These are phyloP conservation scores for Arvicanthis niloticus DNA, from an alignment of 2,113 vertebrate genomes.

Conservation along the genomic window DNA sequence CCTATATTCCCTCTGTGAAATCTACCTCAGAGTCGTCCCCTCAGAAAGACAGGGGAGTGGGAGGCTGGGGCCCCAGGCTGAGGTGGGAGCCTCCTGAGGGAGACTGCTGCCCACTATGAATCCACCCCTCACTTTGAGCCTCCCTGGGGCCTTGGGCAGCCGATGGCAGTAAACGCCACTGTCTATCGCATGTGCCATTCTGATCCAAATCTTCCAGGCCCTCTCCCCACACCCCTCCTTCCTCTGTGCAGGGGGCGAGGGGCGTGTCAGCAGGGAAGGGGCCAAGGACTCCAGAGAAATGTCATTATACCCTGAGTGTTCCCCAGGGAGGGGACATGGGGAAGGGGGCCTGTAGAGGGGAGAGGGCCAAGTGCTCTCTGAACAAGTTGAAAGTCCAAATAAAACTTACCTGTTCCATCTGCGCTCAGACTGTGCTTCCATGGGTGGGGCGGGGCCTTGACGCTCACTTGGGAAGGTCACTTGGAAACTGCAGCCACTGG, in stretches of 20 bases:
- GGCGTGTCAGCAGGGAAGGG: constrained; percentile 27
- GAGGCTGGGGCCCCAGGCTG: constrained; percentile 63
- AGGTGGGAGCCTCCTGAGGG: constrained; percentile 64
- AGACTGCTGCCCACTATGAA: constrained; percentile 56
- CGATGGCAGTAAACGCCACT: neutral
- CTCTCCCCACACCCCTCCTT: constrained; percentile 27
- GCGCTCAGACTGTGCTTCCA: neutral
- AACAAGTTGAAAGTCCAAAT: constrained; percentile 81
- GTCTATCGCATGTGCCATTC: constrained; percentile 63
- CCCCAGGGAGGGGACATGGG: constrained; percentile 46
- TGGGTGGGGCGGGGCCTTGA: neutral
- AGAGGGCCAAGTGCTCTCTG: constrained; percentile 70
- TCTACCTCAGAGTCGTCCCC: constrained; percentile 86
- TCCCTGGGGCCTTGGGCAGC: constrained; percentile 48
- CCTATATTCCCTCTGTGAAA: constrained; percentile 80
- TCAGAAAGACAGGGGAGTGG: constrained; percentile 78
- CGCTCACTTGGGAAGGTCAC: neutral
- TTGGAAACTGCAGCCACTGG: neutral
- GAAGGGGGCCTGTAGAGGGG: constrained; percentile 56
- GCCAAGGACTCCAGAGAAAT: constrained; percentile 74
- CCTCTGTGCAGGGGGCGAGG: constrained; percentile 38
- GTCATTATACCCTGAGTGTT: constrained; percentile 63
- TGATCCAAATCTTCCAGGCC: constrained; percentile 78
- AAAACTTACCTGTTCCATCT: constrained; percentile 83
- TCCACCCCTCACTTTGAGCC: constrained; percentile 48